Conservation (phyloP, 2,113 vertebrate genomes). For the Artemisiospiza belli region DNA sequence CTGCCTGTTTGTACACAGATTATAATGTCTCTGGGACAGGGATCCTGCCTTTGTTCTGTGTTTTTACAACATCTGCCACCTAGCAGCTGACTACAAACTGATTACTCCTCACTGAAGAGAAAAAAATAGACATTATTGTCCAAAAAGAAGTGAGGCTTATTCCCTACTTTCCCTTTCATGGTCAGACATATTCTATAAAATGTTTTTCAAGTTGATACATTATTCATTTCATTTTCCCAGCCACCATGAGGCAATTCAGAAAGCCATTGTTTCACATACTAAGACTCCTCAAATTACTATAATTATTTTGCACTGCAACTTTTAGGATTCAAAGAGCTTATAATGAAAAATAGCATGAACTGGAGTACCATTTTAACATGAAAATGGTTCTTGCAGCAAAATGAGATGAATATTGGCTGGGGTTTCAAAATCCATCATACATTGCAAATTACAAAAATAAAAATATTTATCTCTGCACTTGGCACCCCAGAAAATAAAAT, state of each 20-base stretch:
- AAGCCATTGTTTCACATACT: neutral
- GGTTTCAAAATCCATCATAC: neutral
- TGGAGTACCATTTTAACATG: neutral
- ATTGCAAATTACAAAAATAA: neutral
- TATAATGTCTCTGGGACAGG: neutral
- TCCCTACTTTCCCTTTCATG: neutral
- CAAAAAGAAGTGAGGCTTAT: neutral
- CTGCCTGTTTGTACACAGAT: constrained; percentile 16
- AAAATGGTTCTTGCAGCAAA: neutral
- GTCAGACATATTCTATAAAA: neutral
- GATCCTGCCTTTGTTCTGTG: neutral
- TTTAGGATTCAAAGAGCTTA: neutral
- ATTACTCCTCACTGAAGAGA: neutral
- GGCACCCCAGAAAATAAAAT: neutral
- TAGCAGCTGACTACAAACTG: neutral
- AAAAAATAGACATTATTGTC: neutral
- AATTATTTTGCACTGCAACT: neutral
- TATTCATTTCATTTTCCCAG: neutral
- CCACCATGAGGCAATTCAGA: neutral
- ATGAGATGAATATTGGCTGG: neutral
- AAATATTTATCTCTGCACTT: neutral
- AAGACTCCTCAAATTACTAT: neutral
- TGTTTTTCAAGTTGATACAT: neutral
- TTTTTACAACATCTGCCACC: constrained; percentile 7
- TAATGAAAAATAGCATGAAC: neutral